Percentiles rank a stretch among this genome's conserved stretches.
These are phyloP conservation scores for Rhinoraja longicauda DNA, from an alignment of 2,797 vertebrate genomes.

Conservation along the genomic window DNA sequence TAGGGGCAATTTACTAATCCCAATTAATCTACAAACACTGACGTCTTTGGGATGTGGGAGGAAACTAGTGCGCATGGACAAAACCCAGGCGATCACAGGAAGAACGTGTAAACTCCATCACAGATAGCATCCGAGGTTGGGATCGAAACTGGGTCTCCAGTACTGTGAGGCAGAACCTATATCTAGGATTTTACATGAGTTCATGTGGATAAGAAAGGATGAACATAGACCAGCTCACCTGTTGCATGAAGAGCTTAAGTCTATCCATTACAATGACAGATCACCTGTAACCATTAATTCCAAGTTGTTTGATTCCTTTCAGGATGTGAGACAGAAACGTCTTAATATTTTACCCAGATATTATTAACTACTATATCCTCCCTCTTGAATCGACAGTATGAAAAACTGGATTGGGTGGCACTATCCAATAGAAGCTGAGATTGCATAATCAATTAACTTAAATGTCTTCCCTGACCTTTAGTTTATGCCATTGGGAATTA, in stretches of 20 bases:
- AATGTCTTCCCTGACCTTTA: background rate
- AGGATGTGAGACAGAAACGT: background rate
- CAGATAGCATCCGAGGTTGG: too few relatives aligned
- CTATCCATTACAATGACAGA: background rate
- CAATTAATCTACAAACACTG: too few relatives aligned
- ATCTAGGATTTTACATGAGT: background rate
- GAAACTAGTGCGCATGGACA: too few relatives aligned
- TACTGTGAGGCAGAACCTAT: too few relatives aligned
- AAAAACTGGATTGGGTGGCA: background rate
- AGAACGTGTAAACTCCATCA: too few relatives aligned
- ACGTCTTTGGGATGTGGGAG: too few relatives aligned
- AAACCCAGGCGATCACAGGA: too few relatives aligned
- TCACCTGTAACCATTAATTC: background rate
- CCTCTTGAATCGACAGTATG: background rate
- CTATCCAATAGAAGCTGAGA: background rate
- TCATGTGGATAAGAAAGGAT: background rate
- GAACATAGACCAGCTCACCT: background rate
- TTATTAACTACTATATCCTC: background rate
- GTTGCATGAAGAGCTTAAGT: background rate
- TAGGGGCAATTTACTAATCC: too few relatives aligned
- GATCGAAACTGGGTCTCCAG: too few relatives aligned
- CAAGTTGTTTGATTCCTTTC: background rate
- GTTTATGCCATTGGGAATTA: too few relatives aligned
- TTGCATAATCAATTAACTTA: background rate
- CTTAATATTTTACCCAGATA: background rate